Evolutionary conservation across 2,888 invertebrate species (phyloP), one percentile per base, ranked within the genome.

Genomic region (Taphrorychus bicolor): DNA sequence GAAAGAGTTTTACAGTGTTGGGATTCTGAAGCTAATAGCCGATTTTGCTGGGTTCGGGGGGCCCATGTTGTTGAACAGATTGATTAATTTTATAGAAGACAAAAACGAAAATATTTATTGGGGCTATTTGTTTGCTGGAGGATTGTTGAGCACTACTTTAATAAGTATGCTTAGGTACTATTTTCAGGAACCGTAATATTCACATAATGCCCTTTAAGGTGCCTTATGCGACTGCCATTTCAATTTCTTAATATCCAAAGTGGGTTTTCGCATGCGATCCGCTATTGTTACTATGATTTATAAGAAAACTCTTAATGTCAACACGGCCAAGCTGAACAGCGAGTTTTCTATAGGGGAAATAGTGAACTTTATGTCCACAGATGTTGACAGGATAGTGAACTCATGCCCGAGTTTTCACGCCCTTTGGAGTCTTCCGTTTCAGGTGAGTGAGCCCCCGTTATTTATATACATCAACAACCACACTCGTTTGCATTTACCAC

Each of bases 391-490:
- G 73, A 94, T 98, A 73, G 93, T 97, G 0, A 97, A 97, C 82
- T 94, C 97, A 18, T 97, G 96, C 82, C 91, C 95, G 2, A 97
- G 96, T 83, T 97, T 99, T 80, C 98, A 98, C 83, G 91, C 94
- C 3, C 86, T 97, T 73, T 98, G 98, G 98, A 97, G 97, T 82
- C 92, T 98, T 78, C 98, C 98, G 4, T 86, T 97, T 76, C 94
- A 94, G 86, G 92, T 91, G 79, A 78, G 73, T 70, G 23, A 54
- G n/a, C n/a, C n/a, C n/a, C n/a, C n/a, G n/a, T n/a, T n/a, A n/a
- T n/a, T n/a, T n/a, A n/a, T n/a, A n/a, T n/a, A n/a, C n/a, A n/a
- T n/a, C 54, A 54, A 16, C 32, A 5, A 54, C 52, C 17, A 52
- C 22, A 21, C 22, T 21, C 41, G 11, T 42, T 21, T n/a, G n/a